phyloP scores from a whole-genome alignment of 2,888 invertebrate genomes.

The Brachyopa scutellaris region DNA sequence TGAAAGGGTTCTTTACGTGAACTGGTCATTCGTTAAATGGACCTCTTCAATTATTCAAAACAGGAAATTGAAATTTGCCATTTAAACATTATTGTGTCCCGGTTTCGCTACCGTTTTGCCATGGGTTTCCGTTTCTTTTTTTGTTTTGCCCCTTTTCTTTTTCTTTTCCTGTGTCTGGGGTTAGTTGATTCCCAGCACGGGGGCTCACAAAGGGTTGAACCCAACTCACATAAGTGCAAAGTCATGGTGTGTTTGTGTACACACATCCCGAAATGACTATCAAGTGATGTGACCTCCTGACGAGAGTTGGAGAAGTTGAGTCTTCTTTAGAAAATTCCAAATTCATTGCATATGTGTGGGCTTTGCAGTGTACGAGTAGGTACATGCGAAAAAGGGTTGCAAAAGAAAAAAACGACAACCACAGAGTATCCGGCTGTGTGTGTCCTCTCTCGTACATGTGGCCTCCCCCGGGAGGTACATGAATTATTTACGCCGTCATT shows the following conservation, averaged over 20 bases:
- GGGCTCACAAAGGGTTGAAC: slow-evolving; percentile 57
- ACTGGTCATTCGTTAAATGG: slow-evolving; percentile 71
- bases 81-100: slow-evolving; percentile 56
- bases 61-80: slow-evolving; percentile 70
- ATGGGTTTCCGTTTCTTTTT: background rate
- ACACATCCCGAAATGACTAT: slow-evolving; percentile 59
- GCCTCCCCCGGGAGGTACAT: slow-evolving; percentile 33
- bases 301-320: background rate
- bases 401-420: background rate
- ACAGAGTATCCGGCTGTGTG: too few species aligned
- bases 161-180: background rate
- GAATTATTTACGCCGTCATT: slow-evolving; percentile 67
- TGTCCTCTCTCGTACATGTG: too few species aligned
- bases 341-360: slow-evolving; percentile 40
- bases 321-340: slow-evolving; percentile 10
- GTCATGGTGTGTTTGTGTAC: slow-evolving; percentile 30
- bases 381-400: background rate
- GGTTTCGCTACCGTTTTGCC: slow-evolving; percentile 11
- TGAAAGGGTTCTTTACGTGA: slow-evolving; percentile 49
- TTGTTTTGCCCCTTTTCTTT: background rate
- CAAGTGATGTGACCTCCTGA: slow-evolving; percentile 59
- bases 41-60: slow-evolving; percentile 70
- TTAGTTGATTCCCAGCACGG: slow-evolving; percentile 37
- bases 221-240: slow-evolving; percentile 61
- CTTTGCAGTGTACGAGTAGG: background rate